phyloP scores from a whole-genome alignment of 2,888 invertebrate genomes.

The Noctua comes region DNA sequence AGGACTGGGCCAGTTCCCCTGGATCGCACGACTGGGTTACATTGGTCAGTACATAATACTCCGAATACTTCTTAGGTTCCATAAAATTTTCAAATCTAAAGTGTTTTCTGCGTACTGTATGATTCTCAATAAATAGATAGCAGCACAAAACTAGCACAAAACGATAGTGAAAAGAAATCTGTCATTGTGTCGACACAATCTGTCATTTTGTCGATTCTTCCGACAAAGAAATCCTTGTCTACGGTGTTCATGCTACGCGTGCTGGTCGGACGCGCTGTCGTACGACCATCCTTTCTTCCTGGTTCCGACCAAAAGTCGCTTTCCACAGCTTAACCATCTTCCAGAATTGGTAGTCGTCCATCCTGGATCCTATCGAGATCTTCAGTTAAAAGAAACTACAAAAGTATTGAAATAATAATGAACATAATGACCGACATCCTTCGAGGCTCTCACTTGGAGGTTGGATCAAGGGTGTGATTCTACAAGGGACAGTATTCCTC shows the following conservation, averaged over 20 bases:
- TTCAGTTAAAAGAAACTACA: neutral
- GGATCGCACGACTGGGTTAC: conserved; percentile 91
- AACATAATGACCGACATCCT: neutral
- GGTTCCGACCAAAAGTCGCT: neutral
- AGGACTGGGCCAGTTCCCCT: conserved; percentile 91
- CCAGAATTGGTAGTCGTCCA: neutral
- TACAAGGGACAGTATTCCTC: no score
- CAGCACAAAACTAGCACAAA: no score
- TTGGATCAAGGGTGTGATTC: no score
- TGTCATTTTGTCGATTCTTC: no score
- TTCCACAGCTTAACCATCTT: neutral
- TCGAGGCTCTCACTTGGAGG: no score
- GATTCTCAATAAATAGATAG: no score
- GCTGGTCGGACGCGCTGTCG: neutral
- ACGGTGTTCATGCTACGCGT: no score
- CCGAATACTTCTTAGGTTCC: neutral
- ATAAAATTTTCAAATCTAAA: neutral
- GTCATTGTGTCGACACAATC: no score
- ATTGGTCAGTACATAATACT: conserved; percentile 63
- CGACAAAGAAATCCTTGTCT: no score
- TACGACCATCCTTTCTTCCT: neutral
- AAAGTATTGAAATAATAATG: neutral
- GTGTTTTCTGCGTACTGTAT: no score
- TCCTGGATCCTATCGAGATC: neutral
- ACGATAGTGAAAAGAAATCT: no score